These are phyloP conservation scores for Xanthostigma xanthostigma DNA, from an alignment of 2,888 invertebrate genomes.

Conservation along the genomic window DNA sequence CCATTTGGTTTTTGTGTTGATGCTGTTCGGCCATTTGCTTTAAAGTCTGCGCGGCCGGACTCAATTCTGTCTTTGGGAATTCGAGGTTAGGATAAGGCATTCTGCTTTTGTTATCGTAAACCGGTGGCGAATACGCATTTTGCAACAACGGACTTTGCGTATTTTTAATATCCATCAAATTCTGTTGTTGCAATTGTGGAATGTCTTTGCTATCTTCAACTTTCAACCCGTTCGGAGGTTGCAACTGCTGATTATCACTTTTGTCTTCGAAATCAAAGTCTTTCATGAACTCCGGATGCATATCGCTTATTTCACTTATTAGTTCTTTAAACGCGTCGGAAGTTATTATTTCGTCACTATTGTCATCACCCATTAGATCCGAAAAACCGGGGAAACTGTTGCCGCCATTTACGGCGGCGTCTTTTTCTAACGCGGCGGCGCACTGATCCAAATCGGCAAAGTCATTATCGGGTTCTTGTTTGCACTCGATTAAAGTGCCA, in stretches of 20 bases:
- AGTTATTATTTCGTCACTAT: conserved; percentile 59
- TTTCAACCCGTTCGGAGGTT: conserved; percentile 20
- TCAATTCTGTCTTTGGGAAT: conserved; percentile 45
- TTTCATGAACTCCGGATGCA: conserved; percentile 66
- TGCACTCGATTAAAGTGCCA: conserved; percentile 60
- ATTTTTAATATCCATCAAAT: conserved; percentile 16
- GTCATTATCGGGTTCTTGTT: conserved; percentile 58
- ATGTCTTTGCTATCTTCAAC: conserved; percentile 25
- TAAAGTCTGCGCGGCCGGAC: conserved; percentile 86
- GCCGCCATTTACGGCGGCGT: conserved; percentile 54
- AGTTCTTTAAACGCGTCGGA: conserved; percentile 72
- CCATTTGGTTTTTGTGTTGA: conserved; percentile 68
- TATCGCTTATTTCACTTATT: conserved; percentile 74
- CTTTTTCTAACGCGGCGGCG: conserved; percentile 74
- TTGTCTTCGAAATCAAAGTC: conserved; percentile 61
- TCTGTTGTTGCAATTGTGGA: conserved; percentile 11
- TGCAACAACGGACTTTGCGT: conserved; percentile 22
- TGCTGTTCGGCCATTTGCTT: conserved; percentile 97
- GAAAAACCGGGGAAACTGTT: conserved; percentile 63
- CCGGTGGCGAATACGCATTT: conserved; percentile 24
- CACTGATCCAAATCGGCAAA: conserved; percentile 76
- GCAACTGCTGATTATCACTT: conserved; percentile 17
- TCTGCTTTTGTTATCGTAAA: conserved; percentile 21
- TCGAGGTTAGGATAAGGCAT: conserved; percentile 24
- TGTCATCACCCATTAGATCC: conserved; percentile 72